A percentile compares a stretch with the other conserved stretches of the same genome.
These are phyloP conservation scores for Euphydryas editha DNA, from an alignment of 2,888 invertebrate species.

Conservation along the genomic window DNA sequence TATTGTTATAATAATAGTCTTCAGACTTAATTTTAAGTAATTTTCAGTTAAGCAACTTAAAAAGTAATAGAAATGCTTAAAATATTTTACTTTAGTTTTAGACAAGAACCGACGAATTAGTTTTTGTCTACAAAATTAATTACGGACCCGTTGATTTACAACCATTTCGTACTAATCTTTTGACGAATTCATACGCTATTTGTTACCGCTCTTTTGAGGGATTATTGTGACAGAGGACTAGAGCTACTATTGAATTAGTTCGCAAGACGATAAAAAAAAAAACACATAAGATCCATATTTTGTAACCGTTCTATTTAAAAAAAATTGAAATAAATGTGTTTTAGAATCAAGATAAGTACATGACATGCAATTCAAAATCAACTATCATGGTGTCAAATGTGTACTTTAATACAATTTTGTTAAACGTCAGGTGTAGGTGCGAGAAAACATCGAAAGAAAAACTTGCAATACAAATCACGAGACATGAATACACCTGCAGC, in stretches of 20 bases:
- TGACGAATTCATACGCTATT: slow-evolving; percentile 10
- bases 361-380: no score
- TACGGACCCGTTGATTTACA: slow-evolving; percentile 11
- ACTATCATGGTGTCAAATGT: no score
- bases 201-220: slow-evolving; percentile 1
- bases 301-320: no score
- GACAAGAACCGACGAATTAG: not conserved
- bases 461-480: no score
- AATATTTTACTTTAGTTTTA: slow-evolving; percentile 3
- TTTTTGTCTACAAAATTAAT: slow-evolving; percentile 12
- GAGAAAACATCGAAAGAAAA: no score
- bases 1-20: no score
- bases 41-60: not conserved
- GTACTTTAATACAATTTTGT: no score
- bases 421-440: no score
- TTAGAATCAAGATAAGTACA: no score
- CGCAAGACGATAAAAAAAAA: not conserved
- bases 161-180: slow-evolving; percentile 10
- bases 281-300: not conserved
- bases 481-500: no score
- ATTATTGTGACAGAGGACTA: slow-evolving; percentile 6
- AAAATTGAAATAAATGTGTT: no score
- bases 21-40: no score
- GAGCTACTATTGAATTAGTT: not conserved
- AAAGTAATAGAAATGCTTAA: not conserved